Evolutionary conservation across 1,140 invertebrate genomes (phyloP).

Genomic region (Rhyacophila brunnea): DNA sequence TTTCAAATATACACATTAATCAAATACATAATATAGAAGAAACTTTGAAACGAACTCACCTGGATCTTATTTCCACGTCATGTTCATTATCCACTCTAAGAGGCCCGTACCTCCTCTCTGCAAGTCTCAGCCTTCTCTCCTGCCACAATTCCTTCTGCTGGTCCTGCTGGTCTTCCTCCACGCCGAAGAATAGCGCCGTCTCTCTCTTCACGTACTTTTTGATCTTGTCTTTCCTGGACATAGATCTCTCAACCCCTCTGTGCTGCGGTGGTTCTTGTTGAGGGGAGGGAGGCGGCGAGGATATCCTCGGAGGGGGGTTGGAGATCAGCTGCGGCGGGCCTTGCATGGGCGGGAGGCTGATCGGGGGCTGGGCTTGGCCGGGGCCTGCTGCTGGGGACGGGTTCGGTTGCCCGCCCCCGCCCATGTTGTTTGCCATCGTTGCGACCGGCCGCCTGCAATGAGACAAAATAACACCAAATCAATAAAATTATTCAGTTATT

Average conservation of each 20-base stretch:
- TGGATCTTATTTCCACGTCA: constrained; percentile 30
- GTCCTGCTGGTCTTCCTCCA: constrained; percentile 70
- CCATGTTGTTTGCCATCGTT: not conserved
- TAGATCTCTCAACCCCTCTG: constrained; percentile 46
- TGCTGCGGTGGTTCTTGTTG: constrained; percentile 39
- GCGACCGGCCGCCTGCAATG: not conserved
- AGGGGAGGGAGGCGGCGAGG: constrained; percentile 36
- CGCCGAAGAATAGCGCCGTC: constrained; percentile 77
- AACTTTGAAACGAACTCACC: constrained; percentile 7
- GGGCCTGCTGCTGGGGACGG: not conserved
- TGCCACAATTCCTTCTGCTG: constrained; percentile 71
- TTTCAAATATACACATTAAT: too few relatives aligned
- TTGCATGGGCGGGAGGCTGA: not conserved
- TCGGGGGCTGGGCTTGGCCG: not conserved
- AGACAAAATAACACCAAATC: too few relatives aligned
- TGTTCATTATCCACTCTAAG: constrained; percentile 54
- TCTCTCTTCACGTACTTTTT: constrained; percentile 70
- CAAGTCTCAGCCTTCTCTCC: constrained; percentile 70
- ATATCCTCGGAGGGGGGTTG: not conserved
- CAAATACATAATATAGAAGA: too few relatives aligned
- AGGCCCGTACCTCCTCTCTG: constrained; percentile 66
- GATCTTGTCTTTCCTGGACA: constrained; percentile 46
- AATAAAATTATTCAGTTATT: too few relatives aligned
- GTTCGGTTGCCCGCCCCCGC: too few relatives aligned
- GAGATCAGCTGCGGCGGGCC: not conserved